These are phyloP conservation scores for Lepidotrigona ventralis DNA, from an alignment of 1,140 invertebrate genomes.

Conservation along the genomic window DNA sequence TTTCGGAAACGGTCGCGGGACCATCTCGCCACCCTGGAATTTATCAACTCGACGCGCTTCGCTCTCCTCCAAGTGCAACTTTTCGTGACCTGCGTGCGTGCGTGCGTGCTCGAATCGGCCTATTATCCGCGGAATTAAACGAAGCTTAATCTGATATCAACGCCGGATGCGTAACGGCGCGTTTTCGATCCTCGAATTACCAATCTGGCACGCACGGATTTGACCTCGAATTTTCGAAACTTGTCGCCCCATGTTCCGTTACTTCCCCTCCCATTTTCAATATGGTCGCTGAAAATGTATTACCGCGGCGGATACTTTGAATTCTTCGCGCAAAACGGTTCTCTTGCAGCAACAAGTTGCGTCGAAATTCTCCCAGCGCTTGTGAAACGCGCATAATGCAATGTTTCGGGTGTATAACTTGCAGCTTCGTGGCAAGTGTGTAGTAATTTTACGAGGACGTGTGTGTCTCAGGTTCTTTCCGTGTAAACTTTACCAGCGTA, in stretches of 20 bases:
- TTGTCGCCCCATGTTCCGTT: too few species aligned
- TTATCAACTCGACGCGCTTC: conserved; percentile 34
- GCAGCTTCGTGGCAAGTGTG: too few species aligned
- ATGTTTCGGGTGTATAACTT: not conserved
- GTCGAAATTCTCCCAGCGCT: not conserved
- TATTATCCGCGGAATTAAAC: not conserved
- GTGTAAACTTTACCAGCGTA: too few species aligned
- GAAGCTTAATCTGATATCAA: not conserved
- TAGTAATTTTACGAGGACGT: not conserved
- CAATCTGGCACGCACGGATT: not conserved
- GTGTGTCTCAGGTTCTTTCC: too few species aligned
- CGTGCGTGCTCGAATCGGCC: not conserved
- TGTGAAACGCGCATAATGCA: not conserved
- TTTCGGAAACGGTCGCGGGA: conserved; percentile 8
- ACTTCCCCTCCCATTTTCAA: too few species aligned
- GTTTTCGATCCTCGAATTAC: not conserved
- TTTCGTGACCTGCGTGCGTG: not conserved
- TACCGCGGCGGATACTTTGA: not conserved
- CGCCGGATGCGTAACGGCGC: not conserved
- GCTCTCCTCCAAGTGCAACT: not conserved
- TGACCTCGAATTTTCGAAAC: not conserved
- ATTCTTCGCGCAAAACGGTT: not conserved
- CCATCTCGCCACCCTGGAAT: conserved; percentile 24
- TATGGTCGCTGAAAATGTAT: not conserved
- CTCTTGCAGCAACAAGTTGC: not conserved